These are phyloP conservation scores for Zonotrichia leucophrys DNA, from an alignment of 2,113 vertebrate genomes.

Conservation along the genomic window DNA sequence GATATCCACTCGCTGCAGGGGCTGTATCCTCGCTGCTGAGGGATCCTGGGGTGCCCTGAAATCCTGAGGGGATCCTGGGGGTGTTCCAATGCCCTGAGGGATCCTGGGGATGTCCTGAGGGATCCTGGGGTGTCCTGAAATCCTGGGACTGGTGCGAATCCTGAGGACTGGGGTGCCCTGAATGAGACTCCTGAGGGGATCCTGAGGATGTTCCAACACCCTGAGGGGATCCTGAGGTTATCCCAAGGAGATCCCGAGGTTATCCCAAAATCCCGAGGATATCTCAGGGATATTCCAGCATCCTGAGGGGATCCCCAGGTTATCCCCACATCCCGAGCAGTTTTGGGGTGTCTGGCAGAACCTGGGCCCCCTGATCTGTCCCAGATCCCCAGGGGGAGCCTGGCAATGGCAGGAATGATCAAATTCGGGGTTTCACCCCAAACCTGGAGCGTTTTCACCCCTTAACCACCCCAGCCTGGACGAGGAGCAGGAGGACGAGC, in stretches of 20 bases:
- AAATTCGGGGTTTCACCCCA: background rate
- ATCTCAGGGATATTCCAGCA: too few relatives aligned
- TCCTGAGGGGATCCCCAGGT: fast-evolving
- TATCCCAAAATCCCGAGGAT: too few relatives aligned
- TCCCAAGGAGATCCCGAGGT: too few relatives aligned
- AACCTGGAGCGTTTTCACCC: background rate
- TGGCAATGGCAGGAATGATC: background rate
- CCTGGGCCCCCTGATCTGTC: fast-evolving
- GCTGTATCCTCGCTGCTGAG: slow-evolving; percentile 77
- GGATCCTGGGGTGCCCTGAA: too few relatives aligned
- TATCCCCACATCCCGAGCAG: fast-evolving
- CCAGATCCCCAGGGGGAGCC: fast-evolving
- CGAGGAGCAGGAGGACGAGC: slow-evolving; percentile 83
- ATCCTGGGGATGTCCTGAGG: too few relatives aligned
- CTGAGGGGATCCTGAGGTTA: too few relatives aligned
- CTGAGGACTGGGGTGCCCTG: too few relatives aligned
- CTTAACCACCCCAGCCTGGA: slow-evolving; percentile 76
- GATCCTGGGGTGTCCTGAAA: background rate
- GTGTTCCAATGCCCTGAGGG: too few relatives aligned
- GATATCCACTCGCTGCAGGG: slow-evolving; percentile 80
- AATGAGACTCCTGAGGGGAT: too few relatives aligned
- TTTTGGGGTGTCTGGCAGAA: background rate
- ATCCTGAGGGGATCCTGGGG: too few relatives aligned
- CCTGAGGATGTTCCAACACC: too few relatives aligned
- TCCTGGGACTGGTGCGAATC: too few relatives aligned